Evolutionary conservation across 2,888 invertebrate species (phyloP), one percentile per base, ranked within the genome.

Genomic region (Diarsia mendica): DNA sequence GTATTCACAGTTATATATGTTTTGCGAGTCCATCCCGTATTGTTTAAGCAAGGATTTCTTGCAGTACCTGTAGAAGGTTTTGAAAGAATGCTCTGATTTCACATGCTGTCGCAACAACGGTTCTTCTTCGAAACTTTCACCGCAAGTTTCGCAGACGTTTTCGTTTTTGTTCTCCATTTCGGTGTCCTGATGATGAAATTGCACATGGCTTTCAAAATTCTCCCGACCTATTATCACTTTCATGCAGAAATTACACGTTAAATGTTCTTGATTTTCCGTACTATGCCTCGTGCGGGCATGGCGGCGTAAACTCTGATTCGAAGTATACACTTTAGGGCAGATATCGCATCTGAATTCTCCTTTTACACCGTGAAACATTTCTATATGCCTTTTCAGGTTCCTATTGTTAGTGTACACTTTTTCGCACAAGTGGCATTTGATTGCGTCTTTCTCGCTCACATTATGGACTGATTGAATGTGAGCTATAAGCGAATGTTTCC

Each of bases 281-380:
- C 82, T 89, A 53, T 95, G 94, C 0, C 88, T 82, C 0, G 91
- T 91, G 33, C 88, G 85, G 0, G 88, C 83, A 69, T 95, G 95
- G 0, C 94, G 84, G 65, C 90, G 85, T 3, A 95, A 82, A 73
- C 94, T 95, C 46, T 94, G 94, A 74, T 94, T 94, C 0, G 94
- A 94, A 0, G 93, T 92, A 75, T 95, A 95, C 0, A 92, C 90
- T 88, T 95, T 95, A 0, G 95, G 94, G 55, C 95, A 95, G 0
- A 93, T 83, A 15, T 90, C 90, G 51, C 95, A 95, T 67, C 81
- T 90, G 18, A 88, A 93, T n/a, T 93, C 92, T 0, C 86, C 92
- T 53, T 89, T 93, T 6, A 92, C 91, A 0, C 93, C 92, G 1
- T 95, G 95, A 75, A 88, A 90, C 90, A 91, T 93, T 75, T 95